Evolutionary conservation across 2,797 vertebrate genomes (phyloP), one percentile per base, ranked within the genome.

Genomic region (Smutsia gigantea): DNA sequence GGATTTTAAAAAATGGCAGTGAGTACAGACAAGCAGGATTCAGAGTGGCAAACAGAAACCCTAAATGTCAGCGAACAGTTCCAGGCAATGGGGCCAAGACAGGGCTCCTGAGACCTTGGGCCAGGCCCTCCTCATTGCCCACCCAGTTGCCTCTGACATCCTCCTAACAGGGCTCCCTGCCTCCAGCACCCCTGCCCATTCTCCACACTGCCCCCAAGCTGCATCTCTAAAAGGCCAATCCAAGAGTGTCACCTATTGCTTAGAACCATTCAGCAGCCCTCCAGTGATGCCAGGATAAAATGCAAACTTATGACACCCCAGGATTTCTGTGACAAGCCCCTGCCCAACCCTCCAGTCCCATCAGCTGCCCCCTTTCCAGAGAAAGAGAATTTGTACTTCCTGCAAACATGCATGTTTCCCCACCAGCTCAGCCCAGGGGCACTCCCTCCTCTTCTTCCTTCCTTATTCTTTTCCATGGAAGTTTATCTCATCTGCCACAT

Each of bases 1-100:
- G 49, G 97, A 97, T 53, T 93, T 1, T 37, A 86, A 71, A 92
- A 64, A 97, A 97, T 57, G 51, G 85, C 82, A 68, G 25, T 61
- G 92, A 0, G 0, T 46, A 68, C 13, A 64, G 0, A 27, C 37
- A 95, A 75, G 95, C 14, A 39, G 78, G 21, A 79, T 13, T 39
- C 51, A 46, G 25, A 0, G 0, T 27, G 34, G 37, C 4, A 0
- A 39, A 5, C 18, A 68, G 77, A 85, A 78, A 78, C 21, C 55
- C 37, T 14, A 34, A 61, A 25, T 4, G 1, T 17, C 21, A 0
- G 4, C 0, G 0, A 12, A 42, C 8, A 15, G 46, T 18, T 10
- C 75, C n/a, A 72, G 12, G 27, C 14, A 14, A 15, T 3, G 37
- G 23, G 17, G 21, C 59, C 61, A 29, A n/a, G 21, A 31, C 23